A percentile compares a stretch with the other conserved stretches of the same genome.
phyloP scores from a whole-genome alignment of 2,113 vertebrate genomes.

The Tapirus terrestris region DNA sequence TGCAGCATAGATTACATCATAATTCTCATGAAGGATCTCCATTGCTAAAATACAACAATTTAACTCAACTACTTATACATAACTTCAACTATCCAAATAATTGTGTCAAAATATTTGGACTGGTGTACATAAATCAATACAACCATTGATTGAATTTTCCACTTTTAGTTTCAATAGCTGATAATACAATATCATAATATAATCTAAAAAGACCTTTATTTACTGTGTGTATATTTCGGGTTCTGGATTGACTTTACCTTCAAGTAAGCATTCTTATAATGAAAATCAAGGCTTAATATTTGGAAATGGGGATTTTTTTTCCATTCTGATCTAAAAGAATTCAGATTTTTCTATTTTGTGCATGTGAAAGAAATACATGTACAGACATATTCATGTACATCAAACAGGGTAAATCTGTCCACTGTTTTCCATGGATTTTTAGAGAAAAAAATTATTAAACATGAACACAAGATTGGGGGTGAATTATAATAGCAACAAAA shows the following conservation, averaged over 20 bases:
- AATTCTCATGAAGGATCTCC: neutral
- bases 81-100: constrained; percentile 39
- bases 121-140: neutral
- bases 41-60: constrained; percentile 16
- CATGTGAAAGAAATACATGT: neutral
- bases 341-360: constrained; percentile 39
- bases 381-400: neutral
- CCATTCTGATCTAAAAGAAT: constrained; percentile 22
- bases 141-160: neutral
- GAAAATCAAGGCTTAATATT: constrained; percentile 26
- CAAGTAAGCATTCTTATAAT: constrained; percentile 5
- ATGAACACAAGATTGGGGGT: neutral
- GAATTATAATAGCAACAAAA: constrained; percentile 62
- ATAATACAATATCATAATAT: constrained; percentile 2
- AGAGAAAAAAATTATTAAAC: neutral
- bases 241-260: constrained; percentile 21
- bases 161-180: constrained; percentile 7
- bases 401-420: neutral
- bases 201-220: neutral
- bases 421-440: constrained; percentile 1
- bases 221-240: neutral
- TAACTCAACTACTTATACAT: neutral
- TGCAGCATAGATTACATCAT: neutral
- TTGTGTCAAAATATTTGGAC: constrained; percentile 59
- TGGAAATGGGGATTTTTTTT: constrained; percentile 44